Base-by-base conservation (phyloP, 2,888 invertebrate species). In the Acronicta psi region DNA sequence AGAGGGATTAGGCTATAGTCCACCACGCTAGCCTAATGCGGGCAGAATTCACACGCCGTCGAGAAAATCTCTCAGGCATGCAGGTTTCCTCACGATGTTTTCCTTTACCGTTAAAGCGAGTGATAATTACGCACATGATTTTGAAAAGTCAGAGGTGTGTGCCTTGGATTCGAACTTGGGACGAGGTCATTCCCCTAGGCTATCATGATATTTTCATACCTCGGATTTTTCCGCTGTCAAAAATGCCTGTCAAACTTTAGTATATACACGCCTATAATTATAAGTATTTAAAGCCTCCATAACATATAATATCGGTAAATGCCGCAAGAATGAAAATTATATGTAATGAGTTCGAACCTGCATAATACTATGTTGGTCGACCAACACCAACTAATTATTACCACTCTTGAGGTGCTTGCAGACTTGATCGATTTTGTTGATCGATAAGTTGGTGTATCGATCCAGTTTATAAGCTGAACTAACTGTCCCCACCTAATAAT, bases 291-390 rank as follows among this genome's bases (percentile, higher is more conserved):
- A 25, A n/a, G 9, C 9, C 43, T 46, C 25, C 49, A 52, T 68
- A 63, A 55, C 54, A 67, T 43, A 59, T 43, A 58, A 43, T 61
- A 45, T 57, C 17, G 50, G 31, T 72, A 63, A 72, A 72, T 72
- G 40, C 20, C 40, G 23, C 17, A 36, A 49, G 73, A 63, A 40
- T 41, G 34, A 36, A 58, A 25, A 73, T 67, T 61, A 73, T 50
- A 11, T 13, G 11, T 73, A 73, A 75, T 73, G 43, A 59, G 60
- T 58, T 49, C 37, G 45, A 49, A 44, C 14, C 42, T 36, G 37
- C 36, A 29, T 59, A 41, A 55, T 63, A n/a, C 47, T 10, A 34
- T 31, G 49, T 64, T 38, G 34, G 41, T 44, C 6, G 25, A 37
- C 51, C 53, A 31, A 59, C 52, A 54, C 42, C 40, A 18, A 45